phyloP scores from a whole-genome alignment of 2,888 invertebrate genomes.

The Yponomeuta cagnagella region DNA sequence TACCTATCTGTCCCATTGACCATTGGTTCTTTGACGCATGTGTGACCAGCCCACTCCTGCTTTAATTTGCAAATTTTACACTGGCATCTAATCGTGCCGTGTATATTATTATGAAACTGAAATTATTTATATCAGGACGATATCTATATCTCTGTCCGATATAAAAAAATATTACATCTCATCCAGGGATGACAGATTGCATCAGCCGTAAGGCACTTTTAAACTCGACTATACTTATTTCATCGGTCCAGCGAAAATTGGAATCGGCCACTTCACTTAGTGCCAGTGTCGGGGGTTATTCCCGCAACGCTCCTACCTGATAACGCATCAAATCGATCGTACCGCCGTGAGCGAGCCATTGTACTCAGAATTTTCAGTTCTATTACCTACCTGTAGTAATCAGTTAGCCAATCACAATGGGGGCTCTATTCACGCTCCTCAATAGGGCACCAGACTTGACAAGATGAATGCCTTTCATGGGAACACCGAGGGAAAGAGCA shows the following conservation, averaged over 20 bases:
- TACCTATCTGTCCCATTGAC: no score
- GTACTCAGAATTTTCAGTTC: constrained; percentile 45
- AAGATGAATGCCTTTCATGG: constrained; percentile 46
- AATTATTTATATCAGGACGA: no score
- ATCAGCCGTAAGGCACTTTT: background rate
- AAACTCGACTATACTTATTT: background rate
- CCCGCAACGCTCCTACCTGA: background rate
- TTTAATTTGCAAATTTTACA: no score
- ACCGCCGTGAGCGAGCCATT: constrained; percentile 39
- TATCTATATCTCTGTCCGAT: no score
- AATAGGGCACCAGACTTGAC: constrained; percentile 49
- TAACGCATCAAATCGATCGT: background rate
- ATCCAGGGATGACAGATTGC: no score
- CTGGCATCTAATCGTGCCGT: no score
- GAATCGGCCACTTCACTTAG: constrained; percentile 23
- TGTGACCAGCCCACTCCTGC: no score
- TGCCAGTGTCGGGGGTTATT: background rate
- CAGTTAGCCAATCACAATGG: constrained; percentile 54
- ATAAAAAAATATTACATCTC: no score
- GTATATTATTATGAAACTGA: no score
- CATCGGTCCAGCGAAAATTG: constrained; percentile 18
- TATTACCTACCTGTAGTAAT: constrained; percentile 61
- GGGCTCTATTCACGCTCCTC: constrained; percentile 39
- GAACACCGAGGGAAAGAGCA: constrained; percentile 20
- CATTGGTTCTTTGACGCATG: no score